A percentile compares a stretch with the other conserved stretches of the same genome.
Evolutionary conservation across 2,888 invertebrate genomes (phyloP).

Genomic region (Macrophya annulata): DNA sequence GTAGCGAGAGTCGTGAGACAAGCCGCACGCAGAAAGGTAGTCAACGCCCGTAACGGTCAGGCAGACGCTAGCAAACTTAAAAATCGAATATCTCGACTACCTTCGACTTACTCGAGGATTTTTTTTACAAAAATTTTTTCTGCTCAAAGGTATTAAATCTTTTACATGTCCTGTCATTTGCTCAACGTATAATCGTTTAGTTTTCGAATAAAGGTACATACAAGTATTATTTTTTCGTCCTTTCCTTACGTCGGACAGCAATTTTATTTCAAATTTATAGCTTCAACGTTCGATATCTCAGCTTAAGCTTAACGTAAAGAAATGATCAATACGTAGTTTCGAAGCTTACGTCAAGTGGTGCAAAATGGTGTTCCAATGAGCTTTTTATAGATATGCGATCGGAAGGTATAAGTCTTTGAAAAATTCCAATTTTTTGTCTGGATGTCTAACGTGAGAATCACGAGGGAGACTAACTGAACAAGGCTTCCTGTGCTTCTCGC

Average conservation of each 20-base stretch:
- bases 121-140: not conserved
- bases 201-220: not conserved
- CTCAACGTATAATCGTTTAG: not conserved
- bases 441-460: not conserved
- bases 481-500: constrained; percentile 23
- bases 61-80: not conserved
- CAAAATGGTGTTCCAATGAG: not conserved
- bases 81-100: not conserved
- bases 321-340: not conserved
- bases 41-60: not conserved
- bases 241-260: not conserved
- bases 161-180: not conserved
- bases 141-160: not conserved
- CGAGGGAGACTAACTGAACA: not conserved
- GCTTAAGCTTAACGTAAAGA: not conserved
- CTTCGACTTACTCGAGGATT: not conserved
- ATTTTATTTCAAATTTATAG: not conserved
- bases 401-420: not conserved
- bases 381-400: not conserved
- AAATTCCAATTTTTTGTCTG: not conserved
- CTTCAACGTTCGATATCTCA: not conserved
- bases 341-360: not conserved
- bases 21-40: constrained; percentile 5
- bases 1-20: constrained; percentile 11
- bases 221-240: not conserved